Evolutionary conservation across 2,888 invertebrate species (phyloP).

Genomic region (Syrista parreyssii): DNA sequence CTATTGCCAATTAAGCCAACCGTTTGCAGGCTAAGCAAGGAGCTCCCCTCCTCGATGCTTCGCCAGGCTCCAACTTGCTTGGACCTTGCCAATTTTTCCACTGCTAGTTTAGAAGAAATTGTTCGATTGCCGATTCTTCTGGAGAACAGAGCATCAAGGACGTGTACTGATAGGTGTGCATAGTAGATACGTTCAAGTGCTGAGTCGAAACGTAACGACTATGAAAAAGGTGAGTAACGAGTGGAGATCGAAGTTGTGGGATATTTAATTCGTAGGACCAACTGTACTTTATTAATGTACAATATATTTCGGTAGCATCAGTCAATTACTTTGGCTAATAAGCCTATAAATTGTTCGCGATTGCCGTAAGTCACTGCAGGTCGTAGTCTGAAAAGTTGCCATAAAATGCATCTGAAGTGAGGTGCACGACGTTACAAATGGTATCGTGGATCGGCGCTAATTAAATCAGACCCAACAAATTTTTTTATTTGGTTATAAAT

Average conservation of each 20-base stretch:
- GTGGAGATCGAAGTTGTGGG: slow-evolving; percentile 9
- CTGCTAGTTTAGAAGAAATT: too few species aligned
- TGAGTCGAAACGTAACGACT: too few species aligned
- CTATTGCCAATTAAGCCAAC: slow-evolving; percentile 52
- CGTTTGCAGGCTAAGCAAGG: too few species aligned
- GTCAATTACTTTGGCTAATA: slow-evolving; percentile 43
- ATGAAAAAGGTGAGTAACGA: neutral
- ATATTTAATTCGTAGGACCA: slow-evolving; percentile 27
- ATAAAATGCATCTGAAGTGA: slow-evolving; percentile 11
- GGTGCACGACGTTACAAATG: neutral
- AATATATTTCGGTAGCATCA: slow-evolving; percentile 17
- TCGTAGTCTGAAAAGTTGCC: neutral
- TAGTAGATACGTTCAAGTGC: too few species aligned
- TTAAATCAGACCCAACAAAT: slow-evolving; percentile 44
- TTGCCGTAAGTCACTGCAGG: slow-evolving; percentile 16
- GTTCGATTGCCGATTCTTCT: too few species aligned
- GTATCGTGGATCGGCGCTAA: slow-evolving; percentile 25
- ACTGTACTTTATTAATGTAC: slow-evolving; percentile 28
- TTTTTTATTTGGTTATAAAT: slow-evolving; percentile 43
- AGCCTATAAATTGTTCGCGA: slow-evolving; percentile 42
- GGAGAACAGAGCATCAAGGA: too few species aligned
- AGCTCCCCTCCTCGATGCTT: too few species aligned
- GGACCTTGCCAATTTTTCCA: too few species aligned
- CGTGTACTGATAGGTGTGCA: too few species aligned
- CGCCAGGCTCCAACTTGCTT: too few species aligned